phyloP scores from a whole-genome alignment of 1,140 invertebrate genomes.

The Steinernema feltiae region DNA sequence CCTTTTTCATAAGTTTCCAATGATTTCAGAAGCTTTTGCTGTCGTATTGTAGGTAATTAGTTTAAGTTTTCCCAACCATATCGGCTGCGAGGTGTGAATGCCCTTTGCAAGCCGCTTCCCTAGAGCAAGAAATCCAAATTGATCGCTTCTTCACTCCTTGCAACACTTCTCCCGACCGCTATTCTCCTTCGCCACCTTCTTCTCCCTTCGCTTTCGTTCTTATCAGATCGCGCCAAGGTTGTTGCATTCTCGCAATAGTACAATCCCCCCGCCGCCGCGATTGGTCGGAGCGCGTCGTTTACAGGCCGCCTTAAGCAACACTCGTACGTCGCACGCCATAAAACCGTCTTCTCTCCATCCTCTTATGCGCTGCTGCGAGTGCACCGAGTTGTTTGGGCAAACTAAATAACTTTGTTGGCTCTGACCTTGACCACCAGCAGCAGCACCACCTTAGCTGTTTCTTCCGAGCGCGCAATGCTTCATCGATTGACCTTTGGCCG shows the following conservation, averaged over 20 bases:
- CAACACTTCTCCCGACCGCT: neutral
- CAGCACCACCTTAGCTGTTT: neutral
- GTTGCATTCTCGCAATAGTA: neutral
- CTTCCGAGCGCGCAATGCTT: neutral
- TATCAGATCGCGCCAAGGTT: conserved; percentile 15
- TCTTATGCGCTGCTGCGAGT: neutral
- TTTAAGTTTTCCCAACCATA: too few relatives aligned
- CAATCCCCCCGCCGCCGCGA: neutral
- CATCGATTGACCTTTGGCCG: conserved; percentile 10
- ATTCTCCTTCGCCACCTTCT: neutral
- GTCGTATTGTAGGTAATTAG: too few relatives aligned
- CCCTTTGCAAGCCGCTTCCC: neutral
- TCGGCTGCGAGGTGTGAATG: neutral
- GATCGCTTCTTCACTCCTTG: neutral
- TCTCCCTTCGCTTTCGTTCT: neutral
- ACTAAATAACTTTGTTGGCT: neutral
- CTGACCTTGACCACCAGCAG: neutral
- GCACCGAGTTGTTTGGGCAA: neutral
- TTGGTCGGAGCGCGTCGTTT: neutral
- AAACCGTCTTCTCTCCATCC: neutral
- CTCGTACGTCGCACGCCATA: neutral
- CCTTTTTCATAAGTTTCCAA: too few relatives aligned
- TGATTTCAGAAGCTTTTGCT: too few relatives aligned
- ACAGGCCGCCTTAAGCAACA: neutral
- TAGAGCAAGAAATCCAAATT: neutral